phyloP scores from a whole-genome alignment of 1,140 invertebrate species.

The Aphaenogaster ashmeadi region DNA sequence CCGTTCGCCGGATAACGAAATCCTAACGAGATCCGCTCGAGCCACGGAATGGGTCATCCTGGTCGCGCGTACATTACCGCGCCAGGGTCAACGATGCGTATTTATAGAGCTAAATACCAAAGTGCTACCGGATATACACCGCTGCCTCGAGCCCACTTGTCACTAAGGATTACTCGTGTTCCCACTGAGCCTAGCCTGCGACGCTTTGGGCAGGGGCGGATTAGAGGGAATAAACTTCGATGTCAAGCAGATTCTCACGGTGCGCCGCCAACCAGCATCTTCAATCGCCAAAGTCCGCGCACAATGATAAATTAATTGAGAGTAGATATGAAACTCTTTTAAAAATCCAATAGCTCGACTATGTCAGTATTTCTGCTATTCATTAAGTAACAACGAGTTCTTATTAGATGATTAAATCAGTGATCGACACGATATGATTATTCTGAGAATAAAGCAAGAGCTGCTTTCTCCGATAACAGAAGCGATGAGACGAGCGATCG shows the following conservation, averaged over 20 bases:
- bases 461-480: neutral
- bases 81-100: constrained; percentile 66
- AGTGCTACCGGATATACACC: constrained; percentile 70
- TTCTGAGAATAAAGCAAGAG: neutral
- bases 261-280: neutral
- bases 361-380: neutral
- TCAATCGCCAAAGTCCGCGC: neutral
- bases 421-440: neutral
- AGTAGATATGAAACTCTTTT: neutral
- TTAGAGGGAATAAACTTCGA: constrained; percentile 47
- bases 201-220: constrained; percentile 50
- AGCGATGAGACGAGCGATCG: neutral
- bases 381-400: neutral
- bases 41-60: constrained; percentile 20
- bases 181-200: constrained; percentile 47
- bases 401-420: neutral
- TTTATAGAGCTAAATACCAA: constrained; percentile 63
- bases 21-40: constrained; percentile 29
- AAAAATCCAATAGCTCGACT: neutral
- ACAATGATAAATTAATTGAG: neutral
- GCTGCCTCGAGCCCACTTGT: constrained; percentile 61
- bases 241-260: constrained; percentile 10
- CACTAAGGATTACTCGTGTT: constrained; percentile 54
- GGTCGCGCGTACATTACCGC: constrained; percentile 13
- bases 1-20: constrained; percentile 8